Evolutionary conservation across 2,113 vertebrate species (phyloP).

Genomic region (Chauna torquata): DNA sequence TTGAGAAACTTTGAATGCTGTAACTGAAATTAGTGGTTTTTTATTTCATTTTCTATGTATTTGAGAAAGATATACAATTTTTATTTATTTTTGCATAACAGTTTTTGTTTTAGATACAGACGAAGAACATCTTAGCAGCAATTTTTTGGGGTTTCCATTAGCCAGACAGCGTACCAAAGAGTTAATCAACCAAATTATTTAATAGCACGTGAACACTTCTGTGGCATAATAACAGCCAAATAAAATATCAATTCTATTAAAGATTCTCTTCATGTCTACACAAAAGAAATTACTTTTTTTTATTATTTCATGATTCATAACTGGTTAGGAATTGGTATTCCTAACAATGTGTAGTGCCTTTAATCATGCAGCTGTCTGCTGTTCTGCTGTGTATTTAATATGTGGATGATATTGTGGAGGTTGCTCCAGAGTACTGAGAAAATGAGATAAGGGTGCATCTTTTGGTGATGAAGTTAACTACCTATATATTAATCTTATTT

Average conservation of each 20-base stretch:
- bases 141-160: not conserved
- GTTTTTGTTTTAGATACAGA: not conserved
- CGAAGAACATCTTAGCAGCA: not conserved
- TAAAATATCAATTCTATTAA: not conserved
- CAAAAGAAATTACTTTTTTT: not conserved
- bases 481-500: not conserved
- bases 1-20: not conserved
- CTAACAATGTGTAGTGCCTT: not conserved
- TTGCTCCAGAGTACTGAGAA: not conserved
- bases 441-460: not conserved
- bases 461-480: conserved; percentile 10
- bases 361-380: not conserved
- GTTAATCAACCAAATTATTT: not conserved
- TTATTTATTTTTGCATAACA: not conserved
- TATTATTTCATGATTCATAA: not conserved
- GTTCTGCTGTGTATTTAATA: not conserved
- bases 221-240: not conserved
- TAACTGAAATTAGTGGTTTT: not conserved
- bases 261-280: not conserved
- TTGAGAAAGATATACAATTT: not conserved
- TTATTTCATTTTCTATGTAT: not conserved
- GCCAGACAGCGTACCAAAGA: not conserved
- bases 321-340: not conserved
- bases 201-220: not conserved
- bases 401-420: not conserved